Conservation (phyloP, 2,797 vertebrate species). For the Phoxinus dragarum region DNA sequence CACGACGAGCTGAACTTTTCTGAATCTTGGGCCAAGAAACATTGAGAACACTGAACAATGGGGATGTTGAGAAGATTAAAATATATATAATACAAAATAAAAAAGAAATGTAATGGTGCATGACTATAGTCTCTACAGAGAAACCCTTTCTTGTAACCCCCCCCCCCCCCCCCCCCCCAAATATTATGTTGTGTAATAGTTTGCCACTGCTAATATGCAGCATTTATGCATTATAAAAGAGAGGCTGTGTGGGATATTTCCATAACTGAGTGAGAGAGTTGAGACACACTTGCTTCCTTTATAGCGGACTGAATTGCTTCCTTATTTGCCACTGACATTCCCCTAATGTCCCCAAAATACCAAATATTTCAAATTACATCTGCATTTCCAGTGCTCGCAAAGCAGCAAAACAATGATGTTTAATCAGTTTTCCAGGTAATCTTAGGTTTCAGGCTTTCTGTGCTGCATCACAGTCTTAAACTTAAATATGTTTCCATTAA, state of each 20-base stretch:
- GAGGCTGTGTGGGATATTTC: slow-evolving; percentile 14
- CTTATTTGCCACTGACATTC: slow-evolving; percentile 51
- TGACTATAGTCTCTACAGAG: not conserved
- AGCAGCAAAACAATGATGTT: not conserved
- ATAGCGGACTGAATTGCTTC: slow-evolving; percentile 54
- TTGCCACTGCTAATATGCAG: not conserved
- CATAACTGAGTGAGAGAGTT: slow-evolving; percentile 35
- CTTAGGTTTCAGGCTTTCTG: not conserved
- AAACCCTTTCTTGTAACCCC: not conserved
- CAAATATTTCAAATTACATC: not conserved
- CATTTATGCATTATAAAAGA: slow-evolving; percentile 14
- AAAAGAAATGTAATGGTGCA: not conserved
- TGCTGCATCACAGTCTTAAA: not conserved
- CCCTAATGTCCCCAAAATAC: slow-evolving; percentile 9
- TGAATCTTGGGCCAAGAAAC: not conserved
- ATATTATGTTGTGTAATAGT: not conserved
- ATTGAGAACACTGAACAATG: not conserved
- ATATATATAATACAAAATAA: too few relatives aligned
- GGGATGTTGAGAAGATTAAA: not conserved
- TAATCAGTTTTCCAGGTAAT: not conserved
- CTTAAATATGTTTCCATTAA: not conserved
- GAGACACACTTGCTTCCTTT: slow-evolving; percentile 55
- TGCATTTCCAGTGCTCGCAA: not conserved
- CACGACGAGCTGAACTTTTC: not conserved
- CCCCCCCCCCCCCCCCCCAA: not conserved